A percentile compares a stretch with the other conserved stretches of the same genome.
phyloP scores from a whole-genome alignment of 1,140 invertebrate species.

The Matsumurasca onukii region DNA sequence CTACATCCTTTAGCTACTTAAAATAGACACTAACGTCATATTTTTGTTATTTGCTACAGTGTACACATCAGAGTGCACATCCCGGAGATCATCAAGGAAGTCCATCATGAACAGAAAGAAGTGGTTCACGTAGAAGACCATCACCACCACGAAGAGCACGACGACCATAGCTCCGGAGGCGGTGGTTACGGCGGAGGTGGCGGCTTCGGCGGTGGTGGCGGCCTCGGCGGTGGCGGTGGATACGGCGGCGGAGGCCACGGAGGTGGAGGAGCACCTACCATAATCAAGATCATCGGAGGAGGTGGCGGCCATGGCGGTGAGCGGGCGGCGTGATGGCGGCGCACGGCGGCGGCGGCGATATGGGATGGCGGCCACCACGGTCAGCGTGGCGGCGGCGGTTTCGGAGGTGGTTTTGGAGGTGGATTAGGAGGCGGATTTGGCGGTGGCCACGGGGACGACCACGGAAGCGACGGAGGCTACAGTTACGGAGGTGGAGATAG shows the following conservation, averaged over 20 bases:
- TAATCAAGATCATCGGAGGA: constrained; percentile 17
- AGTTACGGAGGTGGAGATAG: constrained; percentile 25
- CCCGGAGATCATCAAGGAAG: constrained; percentile 44
- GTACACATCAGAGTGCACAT: constrained; percentile 52
- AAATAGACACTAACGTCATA: neutral
- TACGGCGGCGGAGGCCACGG: constrained; percentile 27
- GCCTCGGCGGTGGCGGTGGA: constrained; percentile 29
- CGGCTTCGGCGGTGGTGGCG: constrained; percentile 38
- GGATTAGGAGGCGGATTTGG: constrained; percentile 16
- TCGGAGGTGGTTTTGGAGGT: constrained; percentile 1
- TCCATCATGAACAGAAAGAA: constrained; percentile 46
- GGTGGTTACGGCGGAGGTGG: constrained; percentile 41
- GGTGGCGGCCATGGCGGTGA: constrained; percentile 18
- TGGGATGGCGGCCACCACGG: constrained; percentile 20
- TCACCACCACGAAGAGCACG: constrained; percentile 32
- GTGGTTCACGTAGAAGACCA: constrained; percentile 44
- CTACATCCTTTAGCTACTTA: too few species aligned
- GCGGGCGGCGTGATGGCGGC: neutral
- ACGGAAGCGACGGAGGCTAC: constrained; percentile 13
- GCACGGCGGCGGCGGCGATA: neutral
- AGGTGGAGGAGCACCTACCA: constrained; percentile 32
- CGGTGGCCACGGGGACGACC: constrained; percentile 12
- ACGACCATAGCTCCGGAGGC: constrained; percentile 37
- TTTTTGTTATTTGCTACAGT: constrained; percentile 41
- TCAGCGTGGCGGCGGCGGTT: neutral